phyloP scores from a whole-genome alignment of 2,797 vertebrate species.

The Macrochelys suwanniensis region DNA sequence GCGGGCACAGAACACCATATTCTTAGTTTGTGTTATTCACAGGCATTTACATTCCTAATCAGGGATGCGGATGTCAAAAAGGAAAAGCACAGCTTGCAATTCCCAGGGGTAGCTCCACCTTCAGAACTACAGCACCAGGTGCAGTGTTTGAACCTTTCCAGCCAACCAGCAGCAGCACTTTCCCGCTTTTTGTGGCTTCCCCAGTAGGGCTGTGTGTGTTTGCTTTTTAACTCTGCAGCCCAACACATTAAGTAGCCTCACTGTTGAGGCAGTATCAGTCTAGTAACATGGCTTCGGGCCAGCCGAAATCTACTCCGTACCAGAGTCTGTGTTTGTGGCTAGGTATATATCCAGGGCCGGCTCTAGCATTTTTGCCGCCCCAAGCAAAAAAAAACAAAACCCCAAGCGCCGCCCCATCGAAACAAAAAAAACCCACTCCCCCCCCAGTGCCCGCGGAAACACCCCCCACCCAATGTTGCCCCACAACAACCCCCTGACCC shows the following conservation, averaged over 20 bases:
- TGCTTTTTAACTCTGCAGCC: background rate
- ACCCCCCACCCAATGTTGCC: no score
- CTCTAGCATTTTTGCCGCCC: no score
- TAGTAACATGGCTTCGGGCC: background rate
- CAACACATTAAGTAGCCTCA: background rate
- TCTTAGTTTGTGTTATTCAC: background rate
- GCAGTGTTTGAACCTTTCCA: background rate
- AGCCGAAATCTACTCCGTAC: fast-evolving
- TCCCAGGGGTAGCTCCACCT: background rate
- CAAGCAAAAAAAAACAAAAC: no score
- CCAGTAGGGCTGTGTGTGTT: no score
- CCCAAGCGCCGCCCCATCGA: no score
- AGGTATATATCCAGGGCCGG: background rate
- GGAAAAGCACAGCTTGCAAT: background rate
- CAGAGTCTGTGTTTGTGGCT: fast-evolving
- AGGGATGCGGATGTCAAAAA: background rate
- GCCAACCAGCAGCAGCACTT: background rate
- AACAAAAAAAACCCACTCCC: no score
- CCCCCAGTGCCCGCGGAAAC: no score
- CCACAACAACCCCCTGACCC: no score
- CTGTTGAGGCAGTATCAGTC: background rate
- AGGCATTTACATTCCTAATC: background rate
- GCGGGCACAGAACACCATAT: fast-evolving
- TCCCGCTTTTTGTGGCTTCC: background rate
- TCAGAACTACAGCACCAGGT: background rate